Evolutionary conservation across 1,140 invertebrate species (phyloP).

Genomic region (Plodia interpunctella): DNA sequence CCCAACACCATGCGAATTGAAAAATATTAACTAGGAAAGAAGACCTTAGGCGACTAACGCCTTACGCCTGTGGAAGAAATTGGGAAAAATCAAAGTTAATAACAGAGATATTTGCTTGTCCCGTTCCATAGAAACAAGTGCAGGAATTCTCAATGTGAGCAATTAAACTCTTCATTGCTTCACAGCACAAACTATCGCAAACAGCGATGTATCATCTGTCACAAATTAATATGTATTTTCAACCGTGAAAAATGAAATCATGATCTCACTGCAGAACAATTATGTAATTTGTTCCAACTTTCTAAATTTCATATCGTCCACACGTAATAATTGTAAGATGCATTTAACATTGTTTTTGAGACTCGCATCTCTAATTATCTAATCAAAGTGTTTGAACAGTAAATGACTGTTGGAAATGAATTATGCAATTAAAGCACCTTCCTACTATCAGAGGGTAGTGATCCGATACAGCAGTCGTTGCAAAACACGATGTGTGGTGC

Average conservation of each 20-base stretch:
- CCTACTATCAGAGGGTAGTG: background rate
- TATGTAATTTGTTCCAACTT: background rate
- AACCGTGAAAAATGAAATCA: background rate
- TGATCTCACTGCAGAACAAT: background rate
- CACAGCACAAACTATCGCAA: no score
- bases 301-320: slow-evolving; percentile 5
- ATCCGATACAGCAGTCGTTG: slow-evolving; percentile 14
- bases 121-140: no score
- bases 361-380: background rate
- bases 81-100: no score
- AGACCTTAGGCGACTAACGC: no score
- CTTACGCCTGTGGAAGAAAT: no score
- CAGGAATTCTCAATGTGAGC: no score
- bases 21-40: no score
- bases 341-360: background rate
- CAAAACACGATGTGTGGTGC: slow-evolving; percentile 23
- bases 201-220: no score
- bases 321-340: background rate
- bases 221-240: no score
- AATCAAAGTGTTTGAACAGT: background rate
- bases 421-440: background rate
- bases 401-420: background rate
- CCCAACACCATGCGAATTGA: no score
- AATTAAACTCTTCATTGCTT: no score
- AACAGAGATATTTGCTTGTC: no score